Conservation (phyloP, 2,113 vertebrate species). For the Oncorhynchus mykiss region DNA sequence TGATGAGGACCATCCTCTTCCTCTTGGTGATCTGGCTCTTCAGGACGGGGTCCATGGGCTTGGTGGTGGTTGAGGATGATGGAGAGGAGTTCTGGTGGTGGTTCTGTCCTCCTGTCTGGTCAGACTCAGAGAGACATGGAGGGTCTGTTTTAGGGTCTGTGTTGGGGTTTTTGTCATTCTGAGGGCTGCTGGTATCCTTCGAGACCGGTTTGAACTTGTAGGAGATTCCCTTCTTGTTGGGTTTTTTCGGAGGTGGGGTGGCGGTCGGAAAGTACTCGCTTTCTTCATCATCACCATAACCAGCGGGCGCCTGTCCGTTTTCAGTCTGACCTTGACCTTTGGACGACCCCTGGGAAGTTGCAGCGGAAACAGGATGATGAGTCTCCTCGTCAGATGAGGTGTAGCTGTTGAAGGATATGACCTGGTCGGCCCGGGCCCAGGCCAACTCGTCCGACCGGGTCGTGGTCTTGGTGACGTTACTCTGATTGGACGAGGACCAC, state of each 20-base stretch:
- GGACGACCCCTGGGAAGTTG: constrained; percentile 81
- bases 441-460: constrained; percentile 70
- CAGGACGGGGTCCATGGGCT: constrained; percentile 82
- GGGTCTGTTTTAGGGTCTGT: constrained; percentile 73
- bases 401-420: constrained; percentile 88
- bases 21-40: constrained; percentile 95
- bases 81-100: constrained; percentile 63
- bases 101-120: constrained; percentile 59
- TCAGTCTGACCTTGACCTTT: constrained; percentile 74
- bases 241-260: constrained; percentile 76
- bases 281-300: constrained; percentile 65
- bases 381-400: constrained; percentile 86
- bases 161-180: constrained; percentile 66
- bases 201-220: constrained; percentile 88
- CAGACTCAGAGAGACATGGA: constrained; percentile 72
- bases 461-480: constrained; percentile 79
- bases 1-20: constrained; percentile 94
- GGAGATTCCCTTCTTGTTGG: constrained; percentile 82
- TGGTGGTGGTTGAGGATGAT: constrained; percentile 73
- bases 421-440: constrained; percentile 83
- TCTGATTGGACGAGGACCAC: constrained; percentile 93
- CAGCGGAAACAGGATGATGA: constrained; percentile 68
- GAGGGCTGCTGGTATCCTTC: constrained; percentile 73
- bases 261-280: constrained; percentile 74
- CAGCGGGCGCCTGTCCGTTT: constrained; percentile 68